Base-by-base conservation (phyloP, 1,140 invertebrate genomes). In the Drosophila arizonae region DNA sequence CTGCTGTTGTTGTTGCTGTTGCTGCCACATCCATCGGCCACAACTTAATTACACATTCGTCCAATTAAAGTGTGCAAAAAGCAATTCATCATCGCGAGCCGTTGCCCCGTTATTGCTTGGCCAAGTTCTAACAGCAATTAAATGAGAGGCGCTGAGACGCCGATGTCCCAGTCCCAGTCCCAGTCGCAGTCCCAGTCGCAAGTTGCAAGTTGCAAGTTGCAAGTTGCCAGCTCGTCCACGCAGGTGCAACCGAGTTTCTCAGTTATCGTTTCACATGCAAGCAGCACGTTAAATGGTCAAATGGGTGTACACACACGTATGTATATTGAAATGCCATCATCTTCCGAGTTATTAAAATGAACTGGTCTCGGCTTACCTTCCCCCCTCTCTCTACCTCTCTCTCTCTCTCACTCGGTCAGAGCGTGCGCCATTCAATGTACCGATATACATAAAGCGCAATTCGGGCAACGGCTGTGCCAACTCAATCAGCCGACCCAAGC, bases 1-100 rank as follows among this genome's bases (percentile, higher is more conserved):
- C 46, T 55, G 51, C 10, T 30, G 15, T 11, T 17, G 28, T 17
- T 57, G n/a, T 5, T 39, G 63, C 36, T 55, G 51, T 17, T 41
- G 24, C 50, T 67, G 26, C 58, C 46, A 66, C 48, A 65, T 65
- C 51, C 51, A 57, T 54, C 28, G 55, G 41, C 48, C 82, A 87
- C 84, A 87, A 87, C 84, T 87, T 87, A 87, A 87, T 87, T 87
- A 87, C 81, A 86, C 81, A 78, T 88, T 88, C 84, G 66, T 87
- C 84, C 84, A 87, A 87, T 87, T 87, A 88, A 88, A 87, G 79
- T 88, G 79, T 88, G 84, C 84, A 87, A 88, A 85, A 87, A 84
- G 84, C 84, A 87, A 87, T 87, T 87, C 84, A 87, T 87, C 81
- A 84, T 84, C 82, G 63, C 56, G 43, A 58, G 39, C 50, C 41